Evolutionary conservation across 2,113 vertebrate genomes (phyloP), one percentile per base, ranked within the genome.

Genomic region (Callopanchax toddi): DNA sequence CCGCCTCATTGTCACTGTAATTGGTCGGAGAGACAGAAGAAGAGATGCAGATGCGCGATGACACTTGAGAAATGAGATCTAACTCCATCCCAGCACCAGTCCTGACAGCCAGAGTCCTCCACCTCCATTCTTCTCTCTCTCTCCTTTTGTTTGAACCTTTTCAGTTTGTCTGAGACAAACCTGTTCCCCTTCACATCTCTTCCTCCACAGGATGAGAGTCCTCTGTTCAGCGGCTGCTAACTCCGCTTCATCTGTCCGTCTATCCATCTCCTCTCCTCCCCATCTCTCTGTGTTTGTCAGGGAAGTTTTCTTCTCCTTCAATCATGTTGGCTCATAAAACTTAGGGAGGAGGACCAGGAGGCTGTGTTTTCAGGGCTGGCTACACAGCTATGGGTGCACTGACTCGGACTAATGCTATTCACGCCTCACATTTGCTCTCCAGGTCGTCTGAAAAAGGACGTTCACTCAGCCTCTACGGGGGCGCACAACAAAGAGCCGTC

Each of bases 331-430:
- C 81, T 77, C 71, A 85, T 91, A 89, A 89, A 91, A 89, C 84
- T 86, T 55, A 16, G 43, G 77, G 85, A 81, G 85, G 87, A 86
- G 86, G 68, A 57, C 54, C 34, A 81, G 78, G 78, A 73, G 87
- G 67, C 80, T 75, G 84, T 56, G 75, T 84, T 87, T 91, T 90
- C 87, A 89, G 87, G 91, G 84, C 87, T 89, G 86, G 88, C 65
- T 91, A 80, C 84, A 83, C 88, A 34, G 74, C 88, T 90, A 83
- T 89, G 87, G 80, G 88, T 85, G 82, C 89, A 83, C 76, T 89
- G 88, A 91, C 89, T 91, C 67, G 88, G 82, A 90, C 89, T 90
- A 87, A 89, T 90, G 82, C 87, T 84, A 89, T 89, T 89, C 84
- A 86, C 74, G 78, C 76, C 85, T 84, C 77, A 72, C 87, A 82